Evolutionary conservation across 2,888 invertebrate genomes (phyloP).

Genomic region (Ennomos erosarius): DNA sequence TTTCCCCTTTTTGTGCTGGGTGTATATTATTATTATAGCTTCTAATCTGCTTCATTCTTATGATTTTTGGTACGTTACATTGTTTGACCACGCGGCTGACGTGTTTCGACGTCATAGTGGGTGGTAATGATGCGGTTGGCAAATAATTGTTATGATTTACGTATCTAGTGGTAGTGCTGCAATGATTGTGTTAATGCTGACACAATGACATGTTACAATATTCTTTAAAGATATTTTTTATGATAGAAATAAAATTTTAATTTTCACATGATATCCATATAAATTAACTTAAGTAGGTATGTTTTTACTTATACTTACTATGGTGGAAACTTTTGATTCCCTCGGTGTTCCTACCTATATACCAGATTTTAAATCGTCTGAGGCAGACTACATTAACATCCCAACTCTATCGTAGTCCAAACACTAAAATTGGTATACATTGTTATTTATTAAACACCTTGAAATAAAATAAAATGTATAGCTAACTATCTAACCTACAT

Average conservation of each 20-base stretch:
- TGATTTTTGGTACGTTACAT: conserved; percentile 34
- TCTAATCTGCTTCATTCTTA: conserved; percentile 39
- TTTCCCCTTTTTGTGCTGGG: not conserved
- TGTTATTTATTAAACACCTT: no score
- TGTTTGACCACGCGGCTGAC: conserved; percentile 39
- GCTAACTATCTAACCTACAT: not conserved
- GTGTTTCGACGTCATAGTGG: conserved; percentile 39
- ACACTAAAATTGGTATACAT: not conserved
- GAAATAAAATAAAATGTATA: no score
- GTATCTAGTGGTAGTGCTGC: conserved; percentile 2
- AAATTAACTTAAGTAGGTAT: no score
- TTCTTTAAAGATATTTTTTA: no score
- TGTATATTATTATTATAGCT: conserved; percentile 12
- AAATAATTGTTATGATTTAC: conserved; percentile 16
- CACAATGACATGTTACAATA: not conserved
- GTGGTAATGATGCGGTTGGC: conserved; percentile 31
- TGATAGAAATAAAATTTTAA: no score
- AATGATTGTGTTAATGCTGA: conserved; percentile 10
- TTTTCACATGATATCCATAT: no score
- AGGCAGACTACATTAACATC: no score
- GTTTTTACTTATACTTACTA: no score
- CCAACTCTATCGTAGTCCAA: not conserved
- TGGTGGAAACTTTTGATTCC: no score
- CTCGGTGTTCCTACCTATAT: no score
- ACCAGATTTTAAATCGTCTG: no score